These are phyloP conservation scores for Shargacucullia verbasci DNA, from an alignment of 2,888 invertebrate genomes.

Conservation along the genomic window DNA sequence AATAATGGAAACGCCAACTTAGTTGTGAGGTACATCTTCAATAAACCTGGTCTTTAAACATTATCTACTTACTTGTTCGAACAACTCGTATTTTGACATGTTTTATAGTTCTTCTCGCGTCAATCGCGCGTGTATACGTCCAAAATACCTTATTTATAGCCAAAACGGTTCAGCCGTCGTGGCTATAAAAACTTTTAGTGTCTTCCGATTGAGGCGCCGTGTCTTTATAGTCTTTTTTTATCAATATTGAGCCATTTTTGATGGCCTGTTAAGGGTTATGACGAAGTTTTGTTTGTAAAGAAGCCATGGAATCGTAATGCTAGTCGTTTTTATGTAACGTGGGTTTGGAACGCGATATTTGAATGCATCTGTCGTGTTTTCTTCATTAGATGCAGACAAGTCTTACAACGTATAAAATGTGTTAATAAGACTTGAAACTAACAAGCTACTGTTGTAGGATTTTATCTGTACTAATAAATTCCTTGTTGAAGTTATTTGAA, in stretches of 20 bases:
- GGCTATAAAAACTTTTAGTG: conserved; percentile 54
- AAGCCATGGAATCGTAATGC: conserved; percentile 44
- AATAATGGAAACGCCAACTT: conserved; percentile 7
- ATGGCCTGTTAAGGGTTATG: conserved; percentile 56
- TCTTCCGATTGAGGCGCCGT: conserved; percentile 55
- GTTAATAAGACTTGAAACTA: conserved; percentile 14
- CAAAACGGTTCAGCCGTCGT: conserved; percentile 49
- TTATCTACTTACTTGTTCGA: conserved; percentile 34
- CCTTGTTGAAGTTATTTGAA: conserved; percentile 31
- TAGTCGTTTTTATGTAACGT: conserved; percentile 8
- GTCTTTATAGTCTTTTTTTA: conserved; percentile 53
- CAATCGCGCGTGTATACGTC: conserved; percentile 46
- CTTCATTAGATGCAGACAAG: background rate
- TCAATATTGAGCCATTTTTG: conserved; percentile 57
- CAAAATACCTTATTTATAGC: conserved; percentile 53
- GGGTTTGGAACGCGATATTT: conserved; percentile 34
- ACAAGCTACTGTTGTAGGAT: conserved; percentile 26
- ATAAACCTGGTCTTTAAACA: conserved; percentile 31
- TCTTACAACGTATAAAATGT: conserved; percentile 8
- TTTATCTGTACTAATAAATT: conserved; percentile 34
- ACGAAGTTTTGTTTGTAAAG: conserved; percentile 49
- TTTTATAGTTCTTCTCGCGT: conserved; percentile 49
- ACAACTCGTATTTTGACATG: conserved; percentile 42
- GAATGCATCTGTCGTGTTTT: conserved; percentile 8
- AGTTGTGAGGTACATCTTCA: conserved; percentile 22